These are phyloP conservation scores for Mamestra configurata DNA, from an alignment of 1,140 invertebrate genomes.

Conservation along the genomic window DNA sequence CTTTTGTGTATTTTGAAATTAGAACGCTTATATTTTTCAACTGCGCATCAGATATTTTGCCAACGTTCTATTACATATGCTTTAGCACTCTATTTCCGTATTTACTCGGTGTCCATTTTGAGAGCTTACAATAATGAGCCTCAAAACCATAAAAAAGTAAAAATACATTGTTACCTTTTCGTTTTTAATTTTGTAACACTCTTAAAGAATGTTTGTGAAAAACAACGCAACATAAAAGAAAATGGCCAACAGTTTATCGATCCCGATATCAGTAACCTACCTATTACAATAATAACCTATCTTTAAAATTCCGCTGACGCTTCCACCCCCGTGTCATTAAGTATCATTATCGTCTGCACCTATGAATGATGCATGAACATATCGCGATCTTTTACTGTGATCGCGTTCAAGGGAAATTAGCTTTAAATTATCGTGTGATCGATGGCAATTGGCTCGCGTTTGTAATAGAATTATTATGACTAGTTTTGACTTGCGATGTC, in stretches of 20 bases:
- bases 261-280: background rate
- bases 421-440: slow-evolving; percentile 67
- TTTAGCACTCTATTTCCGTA: background rate
- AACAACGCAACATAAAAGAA: background rate
- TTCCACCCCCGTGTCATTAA: slow-evolving; percentile 66
- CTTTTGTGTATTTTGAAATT: too few species aligned
- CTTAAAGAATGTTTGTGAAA: background rate
- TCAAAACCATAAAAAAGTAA: background rate
- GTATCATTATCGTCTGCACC: slow-evolving; percentile 71
- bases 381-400: slow-evolving; percentile 67
- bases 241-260: background rate
- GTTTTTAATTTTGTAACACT: background rate
- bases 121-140: background rate
- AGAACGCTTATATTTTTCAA: too few species aligned
- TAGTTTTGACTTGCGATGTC: slow-evolving; percentile 6
- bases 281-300: slow-evolving; percentile 42
- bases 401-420: slow-evolving; percentile 70
- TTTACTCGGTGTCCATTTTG: background rate
- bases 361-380: slow-evolving; percentile 76
- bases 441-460: slow-evolving; percentile 19
- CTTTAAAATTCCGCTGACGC: slow-evolving; percentile 25
- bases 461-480: slow-evolving; percentile 43
- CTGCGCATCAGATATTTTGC: too few species aligned
- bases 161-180: too few species aligned
- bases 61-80: background rate